phyloP scores from a whole-genome alignment of 1,140 invertebrate genomes.

The Teleogryllus occipitalis region DNA sequence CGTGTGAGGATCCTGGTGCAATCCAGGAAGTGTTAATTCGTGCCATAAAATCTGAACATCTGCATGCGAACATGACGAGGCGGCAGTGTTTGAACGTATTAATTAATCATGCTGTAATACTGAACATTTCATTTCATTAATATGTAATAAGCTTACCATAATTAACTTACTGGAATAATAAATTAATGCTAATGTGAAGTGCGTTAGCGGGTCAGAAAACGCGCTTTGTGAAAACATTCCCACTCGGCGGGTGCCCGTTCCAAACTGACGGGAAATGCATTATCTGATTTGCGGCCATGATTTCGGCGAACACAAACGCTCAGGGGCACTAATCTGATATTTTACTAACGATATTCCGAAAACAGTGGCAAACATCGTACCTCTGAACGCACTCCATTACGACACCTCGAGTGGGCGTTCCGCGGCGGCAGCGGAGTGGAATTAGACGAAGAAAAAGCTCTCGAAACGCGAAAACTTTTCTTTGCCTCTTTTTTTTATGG shows the following conservation, averaged over 20 bases:
- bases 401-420: not conserved
- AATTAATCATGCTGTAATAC: constrained; percentile 2
- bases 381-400: not conserved
- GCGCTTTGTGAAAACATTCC: not conserved
- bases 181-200: constrained; percentile 5
- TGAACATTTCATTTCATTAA: not conserved
- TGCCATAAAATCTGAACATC: not conserved
- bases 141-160: not conserved
- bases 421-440: not conserved
- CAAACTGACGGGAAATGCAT: not conserved
- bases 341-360: not conserved
- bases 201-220: constrained; percentile 3
- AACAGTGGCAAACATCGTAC: not conserved
- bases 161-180: constrained; percentile 1
- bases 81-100: not conserved
- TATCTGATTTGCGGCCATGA: constrained; percentile 3
- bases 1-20: not conserved
- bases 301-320: not conserved
- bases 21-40: not conserved
- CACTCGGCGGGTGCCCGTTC: not conserved
- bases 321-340: not conserved
- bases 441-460: not conserved
- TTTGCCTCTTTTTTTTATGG: not conserved
- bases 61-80: not conserved
- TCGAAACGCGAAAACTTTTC: not conserved